phyloP scores from a whole-genome alignment of 2,113 vertebrate genomes.

The Rattus norvegicus region GRCr8 NC_086025.1:127084001-127084500 shows the following conservation, averaged over 20 bases:
- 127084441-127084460: background rate
- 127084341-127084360: constrained; percentile 7
- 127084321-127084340: background rate
- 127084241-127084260: background rate
- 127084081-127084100: background rate
- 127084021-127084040: background rate
- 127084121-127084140: background rate
- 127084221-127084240: background rate
- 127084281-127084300: constrained; percentile 13
- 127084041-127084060: background rate
- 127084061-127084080: background rate
- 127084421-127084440: background rate
- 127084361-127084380: background rate
- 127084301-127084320: background rate
- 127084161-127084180: background rate
- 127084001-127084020: background rate
- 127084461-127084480: background rate
- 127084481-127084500: constrained; percentile 17
- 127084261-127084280: background rate
- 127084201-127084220: constrained; percentile 32
- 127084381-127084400: background rate
- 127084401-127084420: background rate
- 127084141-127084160: background rate
- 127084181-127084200: background rate
- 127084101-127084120: background rate